Evolutionary conservation across 2,888 invertebrate genomes (phyloP).

Genomic region (Cantharis nigra): DNA sequence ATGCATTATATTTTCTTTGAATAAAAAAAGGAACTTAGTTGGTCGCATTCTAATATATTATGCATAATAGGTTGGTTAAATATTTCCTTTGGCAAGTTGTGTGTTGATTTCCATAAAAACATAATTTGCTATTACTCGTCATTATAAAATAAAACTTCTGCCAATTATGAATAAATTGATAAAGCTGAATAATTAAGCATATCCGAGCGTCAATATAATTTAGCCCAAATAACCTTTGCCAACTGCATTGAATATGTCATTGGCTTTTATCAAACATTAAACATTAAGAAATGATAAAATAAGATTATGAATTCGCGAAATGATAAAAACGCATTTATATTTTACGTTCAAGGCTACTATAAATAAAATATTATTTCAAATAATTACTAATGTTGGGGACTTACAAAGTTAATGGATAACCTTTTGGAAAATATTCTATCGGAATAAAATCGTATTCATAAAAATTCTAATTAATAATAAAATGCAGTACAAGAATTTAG

Average conservation of each 20-base stretch:
- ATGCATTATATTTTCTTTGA: too few species aligned
- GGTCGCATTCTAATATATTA: too few species aligned
- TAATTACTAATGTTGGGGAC: not conserved
- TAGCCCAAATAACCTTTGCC: not conserved
- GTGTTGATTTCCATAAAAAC: too few species aligned
- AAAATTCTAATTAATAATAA: not conserved
- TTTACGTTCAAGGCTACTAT: not conserved
- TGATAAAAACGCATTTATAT: not conserved
- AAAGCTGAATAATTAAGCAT: not conserved
- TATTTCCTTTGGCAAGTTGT: not conserved
- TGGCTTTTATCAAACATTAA: not conserved
- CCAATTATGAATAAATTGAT: not conserved
- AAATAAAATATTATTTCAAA: not conserved
- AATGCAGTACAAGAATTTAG: not conserved
- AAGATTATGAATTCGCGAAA: not conserved
- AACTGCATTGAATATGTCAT: not conserved
- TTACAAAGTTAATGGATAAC: not conserved
- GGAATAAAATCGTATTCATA: not conserved
- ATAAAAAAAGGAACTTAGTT: too few species aligned
- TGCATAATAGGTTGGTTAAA: not conserved
- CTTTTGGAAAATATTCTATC: not conserved
- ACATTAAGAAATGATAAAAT: not conserved
- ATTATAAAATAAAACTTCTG: not conserved
- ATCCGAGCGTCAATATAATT: not conserved
- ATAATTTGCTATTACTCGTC: not conserved